A percentile compares a stretch with the other conserved stretches of the same genome.
phyloP scores from a whole-genome alignment of 2,888 invertebrate genomes.

The Chrysotoxum bicinctum region DNA sequence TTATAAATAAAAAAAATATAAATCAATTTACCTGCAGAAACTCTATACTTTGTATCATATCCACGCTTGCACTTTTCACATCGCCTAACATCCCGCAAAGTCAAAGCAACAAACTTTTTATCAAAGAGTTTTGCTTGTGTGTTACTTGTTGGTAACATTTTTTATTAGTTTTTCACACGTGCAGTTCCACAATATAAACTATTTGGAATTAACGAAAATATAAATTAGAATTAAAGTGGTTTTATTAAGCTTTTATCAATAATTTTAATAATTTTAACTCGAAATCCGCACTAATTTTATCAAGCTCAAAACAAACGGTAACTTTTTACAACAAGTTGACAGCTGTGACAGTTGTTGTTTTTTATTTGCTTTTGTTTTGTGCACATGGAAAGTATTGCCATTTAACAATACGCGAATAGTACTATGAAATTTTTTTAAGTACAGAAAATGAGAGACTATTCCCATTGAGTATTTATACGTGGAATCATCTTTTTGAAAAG shows the following conservation, averaged over 20 bases:
- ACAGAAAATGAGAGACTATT: not conserved
- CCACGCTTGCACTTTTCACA: slow-evolving; percentile 77
- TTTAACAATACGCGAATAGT: not conserved
- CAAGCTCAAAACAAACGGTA: slow-evolving; percentile 55
- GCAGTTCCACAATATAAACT: slow-evolving; percentile 12
- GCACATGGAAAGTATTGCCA: not conserved
- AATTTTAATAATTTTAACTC: not conserved
- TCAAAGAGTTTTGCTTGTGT: slow-evolving; percentile 75
- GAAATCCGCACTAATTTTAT: not conserved
- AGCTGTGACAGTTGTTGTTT: slow-evolving; percentile 4
- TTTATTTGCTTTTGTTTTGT: not conserved
- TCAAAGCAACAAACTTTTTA: slow-evolving; percentile 76
- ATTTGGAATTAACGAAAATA: not conserved
- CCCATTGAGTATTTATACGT: no score
- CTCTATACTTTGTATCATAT: slow-evolving; percentile 70
- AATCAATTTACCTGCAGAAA: slow-evolving; percentile 11
- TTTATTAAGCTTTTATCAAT: not conserved
- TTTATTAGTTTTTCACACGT: not conserved
- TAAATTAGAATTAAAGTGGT: not conserved
- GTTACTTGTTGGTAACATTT: slow-evolving; percentile 46
- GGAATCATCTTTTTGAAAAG: no score
- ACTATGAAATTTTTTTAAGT: not conserved
- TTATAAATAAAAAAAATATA: not conserved
- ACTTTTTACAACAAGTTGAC: slow-evolving; percentile 27
- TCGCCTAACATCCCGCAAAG: slow-evolving; percentile 74